Evolutionary conservation across 2,888 invertebrate species (phyloP).

Genomic region (Drosophila prostipennis): DNA sequence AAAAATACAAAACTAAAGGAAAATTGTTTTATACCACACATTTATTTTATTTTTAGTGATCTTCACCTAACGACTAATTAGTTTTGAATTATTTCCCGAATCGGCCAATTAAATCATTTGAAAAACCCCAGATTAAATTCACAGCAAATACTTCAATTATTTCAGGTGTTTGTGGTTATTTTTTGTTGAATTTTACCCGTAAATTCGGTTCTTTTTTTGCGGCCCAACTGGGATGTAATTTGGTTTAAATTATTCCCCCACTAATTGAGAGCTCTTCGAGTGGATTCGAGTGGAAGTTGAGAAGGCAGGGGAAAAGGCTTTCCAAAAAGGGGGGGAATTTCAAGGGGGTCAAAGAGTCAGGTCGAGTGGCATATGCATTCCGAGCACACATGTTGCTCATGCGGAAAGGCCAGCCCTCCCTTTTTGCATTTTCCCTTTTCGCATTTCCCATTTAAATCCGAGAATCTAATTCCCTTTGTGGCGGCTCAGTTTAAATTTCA

Average conservation of each 20-base stretch:
- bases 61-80: background rate
- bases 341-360: conserved; percentile 23
- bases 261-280: conserved; percentile 40
- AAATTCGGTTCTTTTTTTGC: conserved; percentile 31
- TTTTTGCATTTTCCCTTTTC: background rate
- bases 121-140: background rate
- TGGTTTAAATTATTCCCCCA: conserved; percentile 34
- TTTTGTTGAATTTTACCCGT: conserved; percentile 5
- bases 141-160: background rate
- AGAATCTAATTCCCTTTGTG: conserved; percentile 25
- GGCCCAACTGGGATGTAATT: conserved; percentile 22
- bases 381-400: conserved; percentile 26
- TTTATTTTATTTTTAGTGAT: no score
- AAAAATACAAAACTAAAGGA: no score
- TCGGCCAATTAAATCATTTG: background rate
- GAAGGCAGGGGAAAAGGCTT: background rate
- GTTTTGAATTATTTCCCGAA: background rate
- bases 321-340: background rate
- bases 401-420: conserved; percentile 13
- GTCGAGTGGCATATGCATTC: conserved; percentile 38
- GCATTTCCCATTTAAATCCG: conserved; percentile 5
- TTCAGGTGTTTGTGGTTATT: background rate
- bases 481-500: conserved; percentile 48
- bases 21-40: no score
- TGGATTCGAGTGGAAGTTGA: conserved; percentile 13